Conservation (phyloP, 2,113 vertebrate species). For the Ailuropoda melanoleuca region DNA sequence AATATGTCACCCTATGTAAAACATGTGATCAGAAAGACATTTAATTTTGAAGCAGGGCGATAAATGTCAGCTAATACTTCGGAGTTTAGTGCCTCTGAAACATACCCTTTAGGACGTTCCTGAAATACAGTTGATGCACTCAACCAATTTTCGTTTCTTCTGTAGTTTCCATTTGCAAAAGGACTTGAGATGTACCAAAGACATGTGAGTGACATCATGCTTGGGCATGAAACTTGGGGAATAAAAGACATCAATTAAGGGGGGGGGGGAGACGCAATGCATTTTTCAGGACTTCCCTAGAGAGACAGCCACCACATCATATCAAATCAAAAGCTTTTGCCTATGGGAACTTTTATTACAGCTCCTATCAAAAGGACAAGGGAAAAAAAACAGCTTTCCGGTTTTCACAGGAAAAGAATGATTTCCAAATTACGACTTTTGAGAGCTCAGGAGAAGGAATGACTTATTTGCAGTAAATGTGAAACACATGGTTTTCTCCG, state of each 20-base stretch:
- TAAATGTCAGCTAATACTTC: not conserved
- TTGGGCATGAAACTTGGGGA: not conserved
- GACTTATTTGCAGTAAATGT: not conserved
- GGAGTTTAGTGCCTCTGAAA: not conserved
- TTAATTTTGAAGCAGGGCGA: not conserved
- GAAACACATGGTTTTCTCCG: conserved; percentile 59
- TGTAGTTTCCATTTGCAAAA: not conserved
- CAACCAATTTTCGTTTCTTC: not conserved
- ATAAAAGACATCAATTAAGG: not conserved
- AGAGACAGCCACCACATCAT: not conserved
- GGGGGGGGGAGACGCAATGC: not conserved
- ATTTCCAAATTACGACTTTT: conserved; percentile 59
- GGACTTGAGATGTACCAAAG: not conserved
- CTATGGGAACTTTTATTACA: not conserved
- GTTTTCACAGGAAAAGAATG: conserved; percentile 56
- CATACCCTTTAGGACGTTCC: not conserved
- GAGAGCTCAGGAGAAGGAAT: conserved; percentile 40
- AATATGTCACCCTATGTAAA: conserved; percentile 33
- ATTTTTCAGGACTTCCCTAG: conserved; percentile 4
- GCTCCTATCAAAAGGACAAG: not conserved
- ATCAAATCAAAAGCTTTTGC: not conserved
- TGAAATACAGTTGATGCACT: not conserved
- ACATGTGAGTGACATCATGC: not conserved
- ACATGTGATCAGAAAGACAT: conserved; percentile 38
- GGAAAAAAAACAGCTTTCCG: not conserved